These are phyloP conservation scores for Gymnogyps californianus DNA, from an alignment of 2,113 vertebrate species.

Conservation along the genomic window DNA sequence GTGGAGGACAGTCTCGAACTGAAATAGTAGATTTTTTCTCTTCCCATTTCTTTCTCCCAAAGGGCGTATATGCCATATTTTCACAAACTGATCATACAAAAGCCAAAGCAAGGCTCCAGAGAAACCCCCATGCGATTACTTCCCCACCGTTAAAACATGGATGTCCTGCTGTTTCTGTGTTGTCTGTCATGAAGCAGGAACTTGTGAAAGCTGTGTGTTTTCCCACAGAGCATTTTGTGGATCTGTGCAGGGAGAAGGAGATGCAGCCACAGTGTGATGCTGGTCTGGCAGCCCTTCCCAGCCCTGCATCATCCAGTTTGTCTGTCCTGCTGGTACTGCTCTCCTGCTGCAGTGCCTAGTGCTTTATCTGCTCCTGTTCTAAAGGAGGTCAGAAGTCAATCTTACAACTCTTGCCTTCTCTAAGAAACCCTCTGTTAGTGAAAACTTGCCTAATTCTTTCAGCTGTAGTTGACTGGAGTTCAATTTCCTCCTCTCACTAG, in stretches of 20 bases:
- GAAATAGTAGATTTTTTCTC: neutral
- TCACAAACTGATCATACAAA: neutral
- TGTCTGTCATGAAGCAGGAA: neutral
- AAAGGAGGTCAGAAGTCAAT: neutral
- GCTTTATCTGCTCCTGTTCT: neutral
- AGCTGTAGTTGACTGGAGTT: neutral
- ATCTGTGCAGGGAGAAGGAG: neutral
- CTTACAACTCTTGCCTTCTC: neutral
- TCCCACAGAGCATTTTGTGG: neutral
- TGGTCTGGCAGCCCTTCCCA: neutral
- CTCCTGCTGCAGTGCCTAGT: neutral
- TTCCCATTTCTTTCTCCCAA: neutral
- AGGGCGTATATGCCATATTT: neutral
- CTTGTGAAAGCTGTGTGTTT: neutral
- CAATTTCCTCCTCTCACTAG: neutral
- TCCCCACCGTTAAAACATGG: neutral
- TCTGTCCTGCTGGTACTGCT: neutral
- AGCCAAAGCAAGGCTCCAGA: neutral
- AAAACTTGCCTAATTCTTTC: neutral
- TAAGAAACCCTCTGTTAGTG: neutral
- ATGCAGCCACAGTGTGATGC: no score
- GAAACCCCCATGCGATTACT: neutral
- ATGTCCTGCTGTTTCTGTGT: neutral
- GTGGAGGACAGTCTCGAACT: neutral
- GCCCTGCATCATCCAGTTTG: rapidly evolving